phyloP scores from a whole-genome alignment of 2,113 vertebrate genomes.

The Lycocorax pyrrhopterus region DNA sequence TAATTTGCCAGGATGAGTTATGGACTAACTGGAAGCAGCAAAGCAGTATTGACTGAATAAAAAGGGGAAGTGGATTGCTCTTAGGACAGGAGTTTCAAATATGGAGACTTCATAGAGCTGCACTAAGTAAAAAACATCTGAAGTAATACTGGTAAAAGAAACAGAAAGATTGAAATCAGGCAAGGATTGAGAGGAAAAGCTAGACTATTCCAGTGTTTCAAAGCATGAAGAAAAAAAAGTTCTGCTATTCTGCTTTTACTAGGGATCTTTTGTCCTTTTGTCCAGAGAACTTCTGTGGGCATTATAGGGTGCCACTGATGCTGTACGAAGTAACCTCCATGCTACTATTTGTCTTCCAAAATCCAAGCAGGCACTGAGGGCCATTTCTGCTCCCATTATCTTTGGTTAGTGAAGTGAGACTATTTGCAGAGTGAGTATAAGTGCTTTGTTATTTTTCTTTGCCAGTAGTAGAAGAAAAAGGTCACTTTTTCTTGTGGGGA shows the following conservation, averaged over 20 bases:
- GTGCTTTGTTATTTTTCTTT: neutral
- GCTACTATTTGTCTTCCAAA: neutral
- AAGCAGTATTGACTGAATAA: neutral
- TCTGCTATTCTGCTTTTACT: neutral
- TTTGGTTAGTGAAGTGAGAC: conserved; percentile 31
- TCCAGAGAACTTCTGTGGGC: neutral
- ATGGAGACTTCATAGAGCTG: neutral
- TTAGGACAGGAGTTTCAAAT: neutral
- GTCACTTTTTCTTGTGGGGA: neutral
- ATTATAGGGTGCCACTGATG: neutral
- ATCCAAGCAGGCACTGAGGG: neutral
- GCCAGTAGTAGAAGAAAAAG: neutral
- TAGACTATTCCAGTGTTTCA: neutral
- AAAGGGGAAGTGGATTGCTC: neutral
- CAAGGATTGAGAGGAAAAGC: neutral
- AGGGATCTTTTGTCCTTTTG: neutral
- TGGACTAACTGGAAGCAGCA: neutral
- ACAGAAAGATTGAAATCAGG: neutral
- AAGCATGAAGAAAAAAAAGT: neutral
- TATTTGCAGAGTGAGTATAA: neutral
- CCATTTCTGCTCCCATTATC: conserved; percentile 7
- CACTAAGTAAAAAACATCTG: neutral
- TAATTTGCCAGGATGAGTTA: neutral
- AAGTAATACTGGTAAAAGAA: neutral
- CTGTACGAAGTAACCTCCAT: neutral